Conservation (phyloP, 2,113 vertebrate species). For the Dasyprocta punctata region DNA sequence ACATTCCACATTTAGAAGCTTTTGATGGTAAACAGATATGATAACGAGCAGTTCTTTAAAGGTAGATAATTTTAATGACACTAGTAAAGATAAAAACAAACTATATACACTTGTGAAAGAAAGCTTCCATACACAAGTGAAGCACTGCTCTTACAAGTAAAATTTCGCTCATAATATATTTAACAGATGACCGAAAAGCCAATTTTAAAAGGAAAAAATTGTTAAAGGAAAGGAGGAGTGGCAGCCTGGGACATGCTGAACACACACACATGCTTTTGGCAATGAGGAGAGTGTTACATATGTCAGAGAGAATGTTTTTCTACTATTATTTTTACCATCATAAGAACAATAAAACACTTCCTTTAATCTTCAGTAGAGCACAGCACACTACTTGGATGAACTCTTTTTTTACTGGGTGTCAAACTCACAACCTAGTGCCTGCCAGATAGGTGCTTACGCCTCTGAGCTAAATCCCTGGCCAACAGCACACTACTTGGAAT, state of each 20-base stretch:
- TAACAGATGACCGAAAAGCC: background rate
- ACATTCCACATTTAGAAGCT: background rate
- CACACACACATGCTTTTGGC: background rate
- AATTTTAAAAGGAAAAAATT: background rate
- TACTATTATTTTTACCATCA: conserved; percentile 33
- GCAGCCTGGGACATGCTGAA: background rate
- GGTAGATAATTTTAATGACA: conserved; percentile 10
- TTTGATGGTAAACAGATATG: background rate
- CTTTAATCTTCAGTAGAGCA: background rate
- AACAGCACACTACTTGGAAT: background rate
- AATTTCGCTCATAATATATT: background rate
- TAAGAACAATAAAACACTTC: background rate
- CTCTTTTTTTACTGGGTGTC: no score
- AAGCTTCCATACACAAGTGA: background rate
- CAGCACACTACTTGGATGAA: background rate
- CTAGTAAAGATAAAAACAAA: background rate
- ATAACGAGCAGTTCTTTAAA: background rate
- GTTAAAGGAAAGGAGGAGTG: background rate
- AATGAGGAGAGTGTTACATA: background rate
- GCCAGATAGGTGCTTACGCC: no score
- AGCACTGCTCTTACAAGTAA: background rate
- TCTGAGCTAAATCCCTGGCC: no score
- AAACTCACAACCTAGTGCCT: no score
- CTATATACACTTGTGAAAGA: background rate
- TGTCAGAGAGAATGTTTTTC: background rate